These are phyloP conservation scores for Aphidius gifuensis DNA, from an alignment of 1,140 invertebrate species.

Conservation along the genomic window DNA sequence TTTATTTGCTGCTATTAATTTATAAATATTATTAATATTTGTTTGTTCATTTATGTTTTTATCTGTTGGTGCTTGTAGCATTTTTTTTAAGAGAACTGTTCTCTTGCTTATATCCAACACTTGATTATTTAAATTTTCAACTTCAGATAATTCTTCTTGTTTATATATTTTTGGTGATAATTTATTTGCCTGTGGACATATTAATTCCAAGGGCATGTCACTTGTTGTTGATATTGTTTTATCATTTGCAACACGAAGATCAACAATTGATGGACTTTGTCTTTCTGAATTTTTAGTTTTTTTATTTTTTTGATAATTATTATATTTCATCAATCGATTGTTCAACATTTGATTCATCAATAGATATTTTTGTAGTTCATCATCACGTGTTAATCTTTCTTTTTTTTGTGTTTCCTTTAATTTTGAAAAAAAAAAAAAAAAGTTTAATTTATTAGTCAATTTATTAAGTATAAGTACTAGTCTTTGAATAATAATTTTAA, in stretches of 20 bases:
- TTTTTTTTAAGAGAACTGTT: conserved; percentile 43
- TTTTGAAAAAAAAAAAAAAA: not conserved
- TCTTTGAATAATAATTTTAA: too few species aligned
- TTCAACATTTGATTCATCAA: conserved; percentile 41
- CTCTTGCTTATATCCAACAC: conserved; percentile 25
- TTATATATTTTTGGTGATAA: conserved; percentile 17
- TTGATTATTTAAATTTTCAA: conserved; percentile 20
- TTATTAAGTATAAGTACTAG: too few species aligned
- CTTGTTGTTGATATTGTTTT: conserved; percentile 13
- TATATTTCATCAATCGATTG: conserved; percentile 35
- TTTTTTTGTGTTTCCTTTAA: conserved; percentile 42
- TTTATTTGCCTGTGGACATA: not conserved
- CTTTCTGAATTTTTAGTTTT: conserved; percentile 32
- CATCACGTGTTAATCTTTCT: conserved; percentile 38
- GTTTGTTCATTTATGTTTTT: conserved; percentile 46
- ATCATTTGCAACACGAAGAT: conserved; percentile 31
- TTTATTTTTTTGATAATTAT: conserved; percentile 31
- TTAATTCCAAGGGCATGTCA: conserved; percentile 20
- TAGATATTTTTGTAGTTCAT: conserved; percentile 38
- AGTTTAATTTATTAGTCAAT: not conserved
- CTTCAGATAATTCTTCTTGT: conserved; percentile 13
- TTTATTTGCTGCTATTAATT: conserved; percentile 30
- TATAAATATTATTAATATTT: conserved; percentile 32
- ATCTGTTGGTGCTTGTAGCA: conserved; percentile 51
- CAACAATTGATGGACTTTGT: conserved; percentile 29